phyloP scores from a whole-genome alignment of 1,140 invertebrate species.

The Triops cancriformis region DNA sequence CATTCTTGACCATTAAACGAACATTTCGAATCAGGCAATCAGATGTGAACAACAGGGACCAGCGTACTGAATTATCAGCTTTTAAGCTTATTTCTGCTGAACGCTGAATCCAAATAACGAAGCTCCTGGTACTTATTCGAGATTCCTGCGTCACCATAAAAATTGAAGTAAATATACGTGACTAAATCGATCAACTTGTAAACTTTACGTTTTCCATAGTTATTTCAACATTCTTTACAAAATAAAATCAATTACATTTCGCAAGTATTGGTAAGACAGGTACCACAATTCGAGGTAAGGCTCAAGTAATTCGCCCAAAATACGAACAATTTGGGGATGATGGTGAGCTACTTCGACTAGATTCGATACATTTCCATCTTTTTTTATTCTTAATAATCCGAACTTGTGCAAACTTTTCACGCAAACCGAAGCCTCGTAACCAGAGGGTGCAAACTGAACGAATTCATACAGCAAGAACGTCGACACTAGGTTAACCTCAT shows the following conservation, averaged over 20 bases:
- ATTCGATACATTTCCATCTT: not conserved
- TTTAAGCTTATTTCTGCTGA: not conserved
- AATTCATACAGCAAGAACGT: slow-evolving; percentile 18
- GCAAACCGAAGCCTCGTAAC: not conserved
- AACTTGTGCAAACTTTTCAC: not conserved
- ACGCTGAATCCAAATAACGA: not conserved
- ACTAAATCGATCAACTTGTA: not conserved
- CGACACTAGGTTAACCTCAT: not conserved
- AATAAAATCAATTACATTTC: not conserved
- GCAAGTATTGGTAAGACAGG: not conserved
- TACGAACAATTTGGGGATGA: not conserved
- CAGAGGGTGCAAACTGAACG: not conserved
- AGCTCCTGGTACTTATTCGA: not conserved
- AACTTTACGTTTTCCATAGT: not conserved
- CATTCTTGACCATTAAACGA: not conserved
- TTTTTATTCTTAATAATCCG: not conserved
- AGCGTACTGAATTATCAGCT: not conserved
- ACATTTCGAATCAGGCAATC: not conserved
- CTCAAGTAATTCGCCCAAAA: slow-evolving; percentile 15
- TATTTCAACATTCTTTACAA: not conserved
- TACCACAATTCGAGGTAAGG: slow-evolving; percentile 13
- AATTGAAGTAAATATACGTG: not conserved
- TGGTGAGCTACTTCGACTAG: not conserved
- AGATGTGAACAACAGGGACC: not conserved
- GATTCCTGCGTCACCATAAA: not conserved